These are phyloP conservation scores for Diadumene lineata DNA, from an alignment of 92 coral and sea anemone genomes.

Conservation along the genomic window DNA sequence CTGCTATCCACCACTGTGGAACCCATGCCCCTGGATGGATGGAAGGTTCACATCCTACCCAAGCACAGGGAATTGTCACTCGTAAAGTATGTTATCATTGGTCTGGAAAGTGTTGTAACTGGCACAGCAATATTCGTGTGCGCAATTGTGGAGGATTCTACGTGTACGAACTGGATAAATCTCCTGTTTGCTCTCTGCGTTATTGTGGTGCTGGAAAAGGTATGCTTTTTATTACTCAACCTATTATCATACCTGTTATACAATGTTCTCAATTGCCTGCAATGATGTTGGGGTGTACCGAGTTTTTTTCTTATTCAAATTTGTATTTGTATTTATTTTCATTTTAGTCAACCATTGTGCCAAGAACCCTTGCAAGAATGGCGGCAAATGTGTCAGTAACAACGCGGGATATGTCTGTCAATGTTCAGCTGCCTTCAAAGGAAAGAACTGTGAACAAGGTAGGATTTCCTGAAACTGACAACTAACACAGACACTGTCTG, in stretches of 20 bases:
- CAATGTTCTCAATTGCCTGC: background rate
- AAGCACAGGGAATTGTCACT: slow-evolving; percentile 27
- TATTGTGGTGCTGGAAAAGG: slow-evolving; percentile 3
- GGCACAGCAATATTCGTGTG: slow-evolving; percentile 43
- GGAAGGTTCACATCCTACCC: slow-evolving; percentile 50
- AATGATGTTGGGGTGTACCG: background rate
- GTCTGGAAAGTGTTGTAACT: slow-evolving; percentile 37
- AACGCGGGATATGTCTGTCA: slow-evolving; percentile 34
- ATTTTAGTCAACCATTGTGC: slow-evolving; percentile 17
- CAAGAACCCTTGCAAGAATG: slow-evolving; percentile 27
- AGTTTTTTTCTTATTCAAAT: background rate
- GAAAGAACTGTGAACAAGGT: slow-evolving; percentile 38
- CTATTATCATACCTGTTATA: background rate
- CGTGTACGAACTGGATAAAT: slow-evolving; percentile 10
- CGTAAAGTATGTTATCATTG: slow-evolving; percentile 45
- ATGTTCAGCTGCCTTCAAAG: slow-evolving; percentile 32
- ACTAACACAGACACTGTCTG: no score
- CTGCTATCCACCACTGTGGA: slow-evolving; percentile 39
- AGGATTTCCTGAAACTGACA: background rate
- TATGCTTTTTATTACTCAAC: background rate
- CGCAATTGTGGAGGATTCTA: slow-evolving; percentile 44
- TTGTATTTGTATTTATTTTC: background rate
- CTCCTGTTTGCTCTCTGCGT: slow-evolving; percentile 15
- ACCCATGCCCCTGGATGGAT: slow-evolving; percentile 65
- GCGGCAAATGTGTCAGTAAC: slow-evolving; percentile 24